phyloP scores from a whole-genome alignment of 2,888 invertebrate species.

The Trissolcus brochymenae region DNA sequence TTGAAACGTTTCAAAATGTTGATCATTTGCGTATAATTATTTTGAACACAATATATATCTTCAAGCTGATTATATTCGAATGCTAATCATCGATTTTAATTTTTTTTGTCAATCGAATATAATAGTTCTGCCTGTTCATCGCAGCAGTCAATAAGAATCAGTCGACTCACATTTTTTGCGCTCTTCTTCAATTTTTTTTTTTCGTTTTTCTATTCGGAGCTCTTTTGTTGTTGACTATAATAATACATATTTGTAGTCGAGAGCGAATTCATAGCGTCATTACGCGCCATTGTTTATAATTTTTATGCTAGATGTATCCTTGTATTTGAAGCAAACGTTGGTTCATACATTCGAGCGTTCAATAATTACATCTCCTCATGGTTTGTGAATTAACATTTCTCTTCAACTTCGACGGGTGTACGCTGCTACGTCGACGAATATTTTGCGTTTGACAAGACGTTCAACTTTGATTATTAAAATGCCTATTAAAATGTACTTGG shows the following conservation, averaged over 20 bases:
- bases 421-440: too few relatives aligned
- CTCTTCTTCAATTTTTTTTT: background rate
- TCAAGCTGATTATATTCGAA: slow-evolving; percentile 5
- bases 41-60: too few relatives aligned
- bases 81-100: slow-evolving; percentile 17
- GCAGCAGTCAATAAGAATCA: slow-evolving; percentile 22
- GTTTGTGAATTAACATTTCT: slow-evolving; percentile 38
- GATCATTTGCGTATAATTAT: too few relatives aligned
- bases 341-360: slow-evolving; percentile 22
- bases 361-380: slow-evolving; percentile 31
- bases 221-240: slow-evolving; percentile 18
- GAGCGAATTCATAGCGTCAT: slow-evolving; percentile 24
- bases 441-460: too few relatives aligned
- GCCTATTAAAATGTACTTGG: too few relatives aligned
- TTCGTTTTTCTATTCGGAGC: background rate
- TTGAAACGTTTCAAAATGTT: slow-evolving; percentile 9
- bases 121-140: slow-evolving; percentile 39
- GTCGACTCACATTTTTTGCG: too few relatives aligned
- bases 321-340: slow-evolving; percentile 23
- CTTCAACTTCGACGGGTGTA: background rate
- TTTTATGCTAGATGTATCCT: slow-evolving; percentile 20
- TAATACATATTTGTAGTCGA: slow-evolving; percentile 29
- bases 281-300: slow-evolving; percentile 38
- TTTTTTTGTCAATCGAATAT: background rate
- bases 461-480: too few relatives aligned